A percentile compares a stretch with the other conserved stretches of the same genome.
These are phyloP conservation scores for Julus scanicus DNA, from an alignment of 2,888 invertebrate genomes.

Conservation along the genomic window DNA sequence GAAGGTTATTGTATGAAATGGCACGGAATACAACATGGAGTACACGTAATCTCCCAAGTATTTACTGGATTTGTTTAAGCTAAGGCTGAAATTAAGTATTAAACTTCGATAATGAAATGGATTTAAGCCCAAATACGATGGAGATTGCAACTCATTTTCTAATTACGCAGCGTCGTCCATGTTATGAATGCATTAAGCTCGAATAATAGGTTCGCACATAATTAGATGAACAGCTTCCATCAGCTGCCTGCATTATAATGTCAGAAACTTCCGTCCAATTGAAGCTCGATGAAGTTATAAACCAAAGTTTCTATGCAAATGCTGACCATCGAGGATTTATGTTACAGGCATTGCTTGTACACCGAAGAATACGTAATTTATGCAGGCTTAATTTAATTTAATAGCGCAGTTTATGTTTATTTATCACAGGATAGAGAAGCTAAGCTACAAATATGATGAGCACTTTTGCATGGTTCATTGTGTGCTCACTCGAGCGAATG, in stretches of 20 bases:
- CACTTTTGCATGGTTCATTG: slow-evolving; percentile 30
- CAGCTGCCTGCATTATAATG: not conserved
- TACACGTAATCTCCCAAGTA: not conserved
- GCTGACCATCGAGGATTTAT: slow-evolving; percentile 23
- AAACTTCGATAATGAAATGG: not conserved
- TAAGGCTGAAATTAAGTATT: not conserved
- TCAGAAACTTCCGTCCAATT: not conserved
- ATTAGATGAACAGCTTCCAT: slow-evolving; percentile 31
- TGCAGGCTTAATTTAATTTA: slow-evolving; percentile 45
- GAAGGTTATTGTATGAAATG: not conserved
- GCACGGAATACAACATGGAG: not conserved
- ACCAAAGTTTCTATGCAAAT: not conserved
- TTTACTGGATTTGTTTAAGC: not conserved
- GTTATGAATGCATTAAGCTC: not conserved
- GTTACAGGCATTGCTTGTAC: not conserved
- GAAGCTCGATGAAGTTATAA: not conserved
- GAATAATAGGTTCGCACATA: not conserved
- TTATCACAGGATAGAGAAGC: slow-evolving; percentile 9
- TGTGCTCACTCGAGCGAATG: not conserved
- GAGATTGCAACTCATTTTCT: not conserved
- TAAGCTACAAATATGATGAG: slow-evolving; percentile 31
- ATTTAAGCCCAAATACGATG: not conserved
- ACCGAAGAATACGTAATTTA: slow-evolving; percentile 4
- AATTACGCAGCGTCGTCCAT: not conserved
- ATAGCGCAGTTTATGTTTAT: slow-evolving; percentile 44